phyloP scores from a whole-genome alignment of 2,113 vertebrate species.

The Merops nubicus region DNA sequence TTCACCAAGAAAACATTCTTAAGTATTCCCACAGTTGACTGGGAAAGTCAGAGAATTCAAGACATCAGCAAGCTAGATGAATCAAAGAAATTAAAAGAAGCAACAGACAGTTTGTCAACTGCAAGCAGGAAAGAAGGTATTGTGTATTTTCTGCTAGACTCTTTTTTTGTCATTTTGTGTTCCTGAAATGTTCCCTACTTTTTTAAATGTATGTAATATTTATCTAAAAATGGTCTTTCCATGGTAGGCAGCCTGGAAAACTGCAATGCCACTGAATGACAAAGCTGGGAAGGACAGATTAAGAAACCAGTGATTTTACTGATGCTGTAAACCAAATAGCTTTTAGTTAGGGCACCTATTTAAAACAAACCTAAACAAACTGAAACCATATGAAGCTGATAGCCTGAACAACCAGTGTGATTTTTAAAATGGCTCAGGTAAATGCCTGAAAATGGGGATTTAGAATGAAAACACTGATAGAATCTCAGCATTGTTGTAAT shows the following conservation, averaged over 20 bases:
- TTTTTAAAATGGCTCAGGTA: conserved; percentile 65
- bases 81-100: background rate
- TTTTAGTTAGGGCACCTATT: conserved; percentile 27
- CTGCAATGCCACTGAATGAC: background rate
- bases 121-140: background rate
- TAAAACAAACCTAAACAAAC: conserved; percentile 19
- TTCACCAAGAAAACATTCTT: background rate
- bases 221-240: background rate
- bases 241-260: background rate
- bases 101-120: background rate
- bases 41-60: background rate
- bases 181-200: background rate
- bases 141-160: background rate
- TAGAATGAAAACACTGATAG: conserved; percentile 66
- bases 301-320: conserved; percentile 27
- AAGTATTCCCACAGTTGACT: background rate
- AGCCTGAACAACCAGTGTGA: conserved; percentile 60
- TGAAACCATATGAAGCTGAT: conserved; percentile 33
- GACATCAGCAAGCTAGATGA: background rate
- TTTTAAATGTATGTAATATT: background rate
- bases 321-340: conserved; percentile 20
- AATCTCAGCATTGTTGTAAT: conserved; percentile 61
- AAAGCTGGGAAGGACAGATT: background rate
- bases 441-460: conserved; percentile 74
- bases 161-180: background rate